phyloP scores from a whole-genome alignment of 2,797 vertebrate species.

The Tauraco hartlaubi region DNA sequence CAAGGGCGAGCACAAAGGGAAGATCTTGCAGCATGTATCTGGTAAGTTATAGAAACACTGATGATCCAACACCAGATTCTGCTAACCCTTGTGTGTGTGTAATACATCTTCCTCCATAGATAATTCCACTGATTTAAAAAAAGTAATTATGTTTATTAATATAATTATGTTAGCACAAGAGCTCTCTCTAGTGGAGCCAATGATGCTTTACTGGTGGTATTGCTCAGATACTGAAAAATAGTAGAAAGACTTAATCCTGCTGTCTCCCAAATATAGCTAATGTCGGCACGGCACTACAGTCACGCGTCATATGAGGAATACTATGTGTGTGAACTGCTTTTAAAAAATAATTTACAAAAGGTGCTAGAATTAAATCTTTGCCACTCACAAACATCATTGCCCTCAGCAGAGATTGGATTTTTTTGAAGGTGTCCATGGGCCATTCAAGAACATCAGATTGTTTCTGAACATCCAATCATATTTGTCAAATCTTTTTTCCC shows the following conservation, averaged over 20 bases:
- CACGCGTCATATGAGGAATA: neutral
- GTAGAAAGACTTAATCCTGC: neutral
- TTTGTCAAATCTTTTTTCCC: neutral
- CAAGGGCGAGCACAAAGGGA: neutral
- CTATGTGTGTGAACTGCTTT: neutral
- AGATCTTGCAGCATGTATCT: neutral
- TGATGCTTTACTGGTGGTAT: constrained; percentile 51
- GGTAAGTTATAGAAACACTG: neutral
- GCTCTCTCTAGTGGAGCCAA: constrained; percentile 72
- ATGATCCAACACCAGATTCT: neutral
- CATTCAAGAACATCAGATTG: neutral
- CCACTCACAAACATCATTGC: neutral
- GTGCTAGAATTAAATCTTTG: neutral
- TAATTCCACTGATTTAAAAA: constrained; percentile 50
- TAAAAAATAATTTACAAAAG: neutral
- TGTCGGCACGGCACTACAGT: neutral
- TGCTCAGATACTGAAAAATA: constrained; percentile 22
- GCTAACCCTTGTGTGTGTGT: neutral
- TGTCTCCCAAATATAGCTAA: neutral
- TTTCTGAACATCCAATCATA: neutral
- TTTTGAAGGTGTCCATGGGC: neutral
- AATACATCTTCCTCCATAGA: neutral
- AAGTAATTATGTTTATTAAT: constrained; percentile 75
- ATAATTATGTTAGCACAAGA: constrained; percentile 72
- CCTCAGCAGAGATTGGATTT: neutral